Conservation (phyloP, 2,113 vertebrate species). For the Anoura caudifer region DNA sequence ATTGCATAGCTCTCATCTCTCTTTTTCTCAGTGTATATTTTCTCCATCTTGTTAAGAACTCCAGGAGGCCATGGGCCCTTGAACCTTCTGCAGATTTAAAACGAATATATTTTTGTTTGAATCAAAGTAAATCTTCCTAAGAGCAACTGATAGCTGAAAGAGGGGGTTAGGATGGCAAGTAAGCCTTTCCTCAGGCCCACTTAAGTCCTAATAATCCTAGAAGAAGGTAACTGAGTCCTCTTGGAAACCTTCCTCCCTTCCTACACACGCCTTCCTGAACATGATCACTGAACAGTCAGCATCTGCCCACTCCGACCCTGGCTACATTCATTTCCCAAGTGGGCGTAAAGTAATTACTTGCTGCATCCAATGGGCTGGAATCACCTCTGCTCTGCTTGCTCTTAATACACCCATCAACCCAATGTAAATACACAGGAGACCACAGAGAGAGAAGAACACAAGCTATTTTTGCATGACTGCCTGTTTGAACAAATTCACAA, state of each 20-base stretch:
- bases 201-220: background rate
- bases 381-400: slow-evolving; percentile 36
- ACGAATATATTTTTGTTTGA: background rate
- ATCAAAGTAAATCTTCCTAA: background rate
- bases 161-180: background rate
- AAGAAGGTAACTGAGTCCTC: background rate
- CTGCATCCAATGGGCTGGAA: slow-evolving; percentile 28
- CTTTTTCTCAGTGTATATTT: background rate
- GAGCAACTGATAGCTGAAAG: background rate
- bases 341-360: slow-evolving; percentile 1
- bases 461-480: background rate
- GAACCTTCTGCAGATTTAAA: background rate
- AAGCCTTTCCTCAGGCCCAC: background rate
- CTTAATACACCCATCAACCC: slow-evolving; percentile 34
- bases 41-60: background rate
- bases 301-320: background rate
- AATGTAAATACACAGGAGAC: slow-evolving; percentile 3
- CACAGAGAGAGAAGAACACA: background rate
- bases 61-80: background rate
- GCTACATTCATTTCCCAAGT: background rate
- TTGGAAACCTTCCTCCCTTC: background rate
- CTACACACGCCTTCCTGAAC: background rate
- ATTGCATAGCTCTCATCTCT: background rate
- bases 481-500: background rate
- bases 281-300: background rate